A percentile compares a stretch with the other conserved stretches of the same genome.
Conservation (phyloP, 2,113 vertebrate species). For the Phainopepla nitens region DNA sequence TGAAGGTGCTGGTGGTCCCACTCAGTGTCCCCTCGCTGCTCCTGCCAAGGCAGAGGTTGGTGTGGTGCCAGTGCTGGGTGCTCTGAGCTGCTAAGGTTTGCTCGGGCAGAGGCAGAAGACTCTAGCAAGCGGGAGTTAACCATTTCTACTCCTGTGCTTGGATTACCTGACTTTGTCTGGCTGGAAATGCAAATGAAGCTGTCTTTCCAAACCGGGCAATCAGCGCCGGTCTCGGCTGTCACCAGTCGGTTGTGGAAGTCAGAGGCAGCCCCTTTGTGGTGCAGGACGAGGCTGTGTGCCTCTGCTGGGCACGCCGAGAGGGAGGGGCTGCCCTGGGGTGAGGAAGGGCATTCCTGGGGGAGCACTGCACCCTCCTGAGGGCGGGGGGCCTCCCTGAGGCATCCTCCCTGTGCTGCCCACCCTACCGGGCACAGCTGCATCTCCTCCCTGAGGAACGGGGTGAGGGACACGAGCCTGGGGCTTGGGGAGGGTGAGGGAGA, state of each 20-base stretch:
- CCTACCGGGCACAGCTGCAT: neutral
- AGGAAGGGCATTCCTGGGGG: neutral
- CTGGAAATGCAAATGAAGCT: neutral
- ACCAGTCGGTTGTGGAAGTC: neutral
- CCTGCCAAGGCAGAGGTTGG: neutral
- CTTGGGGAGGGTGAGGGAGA: neutral
- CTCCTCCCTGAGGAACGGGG: neutral
- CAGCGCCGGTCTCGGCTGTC: neutral
- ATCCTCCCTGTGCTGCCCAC: neutral
- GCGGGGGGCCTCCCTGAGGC: neutral
- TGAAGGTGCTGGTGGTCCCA: neutral
- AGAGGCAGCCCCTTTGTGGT: neutral
- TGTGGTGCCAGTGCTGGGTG: neutral
- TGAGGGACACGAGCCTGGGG: too few relatives aligned
- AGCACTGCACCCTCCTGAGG: neutral
- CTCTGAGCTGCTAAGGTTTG: neutral
- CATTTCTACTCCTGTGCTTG: neutral
- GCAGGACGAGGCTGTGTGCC: accelerated
- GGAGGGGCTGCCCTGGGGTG: neutral
- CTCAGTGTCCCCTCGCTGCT: accelerated
- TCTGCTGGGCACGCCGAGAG: accelerated
- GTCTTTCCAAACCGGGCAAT: neutral
- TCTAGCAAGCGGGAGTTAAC: neutral
- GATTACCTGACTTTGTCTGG: neutral
- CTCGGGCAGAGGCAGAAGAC: neutral